A percentile compares a stretch with the other conserved stretches of the same genome.
Conservation (phyloP, 2,888 invertebrate species). For the Osedax frankpressi region DNA sequence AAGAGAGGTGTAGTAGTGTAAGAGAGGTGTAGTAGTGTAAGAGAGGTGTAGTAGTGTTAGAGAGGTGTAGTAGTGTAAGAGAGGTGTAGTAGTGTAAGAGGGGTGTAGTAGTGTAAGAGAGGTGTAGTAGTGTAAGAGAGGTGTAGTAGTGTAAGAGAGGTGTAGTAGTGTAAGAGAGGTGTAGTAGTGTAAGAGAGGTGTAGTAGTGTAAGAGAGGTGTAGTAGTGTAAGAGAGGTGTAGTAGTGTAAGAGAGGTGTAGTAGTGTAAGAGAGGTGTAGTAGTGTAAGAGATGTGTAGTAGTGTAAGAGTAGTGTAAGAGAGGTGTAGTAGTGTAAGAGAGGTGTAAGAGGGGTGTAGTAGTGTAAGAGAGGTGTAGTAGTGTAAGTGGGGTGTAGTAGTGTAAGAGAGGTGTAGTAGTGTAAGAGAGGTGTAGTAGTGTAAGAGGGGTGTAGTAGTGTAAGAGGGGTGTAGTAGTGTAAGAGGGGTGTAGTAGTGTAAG, state of each 20-base stretch:
- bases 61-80: constrained; percentile 30
- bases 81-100: constrained; percentile 60
- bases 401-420: not conserved
- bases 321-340: not conserved
- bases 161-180: too few relatives aligned
- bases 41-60: not conserved
- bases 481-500: not conserved
- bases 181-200: not conserved
- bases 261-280: not conserved
- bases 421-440: constrained; percentile 64
- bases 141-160: not conserved
- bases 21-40: too few relatives aligned
- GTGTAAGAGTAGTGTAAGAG: not conserved
- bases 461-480: not conserved
- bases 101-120: not conserved
- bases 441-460: not conserved
- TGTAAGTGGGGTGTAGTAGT: not conserved
- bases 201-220: not conserved
- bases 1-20: not conserved
- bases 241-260: not conserved
- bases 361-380: too few relatives aligned
- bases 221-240: too few relatives aligned
- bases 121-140: not conserved
- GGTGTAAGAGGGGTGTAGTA: too few relatives aligned
- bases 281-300: not conserved